Evolutionary conservation across 2,888 invertebrate species (phyloP).

Genomic region (Philopedon plagiatum): DNA sequence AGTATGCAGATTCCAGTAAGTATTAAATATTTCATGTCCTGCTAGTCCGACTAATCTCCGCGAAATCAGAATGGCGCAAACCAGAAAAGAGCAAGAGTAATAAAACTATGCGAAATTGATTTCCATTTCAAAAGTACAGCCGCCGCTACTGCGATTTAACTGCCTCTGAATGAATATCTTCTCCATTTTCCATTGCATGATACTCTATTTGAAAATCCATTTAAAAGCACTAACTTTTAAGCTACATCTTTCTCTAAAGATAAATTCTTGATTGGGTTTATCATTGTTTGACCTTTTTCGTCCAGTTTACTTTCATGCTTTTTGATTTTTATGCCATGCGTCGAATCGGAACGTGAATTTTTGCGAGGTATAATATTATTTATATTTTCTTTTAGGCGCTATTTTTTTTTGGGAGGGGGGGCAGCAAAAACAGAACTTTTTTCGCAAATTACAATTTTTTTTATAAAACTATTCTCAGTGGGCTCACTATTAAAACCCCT

Average conservation of each 20-base stretch:
- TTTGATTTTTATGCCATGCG: too few relatives aligned
- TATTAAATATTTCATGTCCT: not conserved
- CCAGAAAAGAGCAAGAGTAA: conserved; percentile 21
- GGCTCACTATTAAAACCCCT: too few relatives aligned
- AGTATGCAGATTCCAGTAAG: too few relatives aligned
- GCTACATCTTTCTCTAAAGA: not conserved
- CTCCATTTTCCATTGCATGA: conserved; percentile 25
- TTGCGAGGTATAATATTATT: too few relatives aligned
- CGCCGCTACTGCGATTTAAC: conserved; percentile 16
- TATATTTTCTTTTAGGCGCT: too few relatives aligned
- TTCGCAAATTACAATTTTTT: too few relatives aligned
- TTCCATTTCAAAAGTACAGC: conserved; percentile 35
- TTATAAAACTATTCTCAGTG: too few relatives aligned
- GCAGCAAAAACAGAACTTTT: too few relatives aligned
- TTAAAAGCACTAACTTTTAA: conserved; percentile 12
- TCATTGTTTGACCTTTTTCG: too few relatives aligned
- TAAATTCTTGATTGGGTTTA: conserved; percentile 20
- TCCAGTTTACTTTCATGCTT: too few relatives aligned
- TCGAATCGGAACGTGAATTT: too few relatives aligned
- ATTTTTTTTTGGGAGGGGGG: too few relatives aligned
- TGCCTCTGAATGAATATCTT: conserved; percentile 36
- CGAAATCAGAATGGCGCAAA: conserved; percentile 13
- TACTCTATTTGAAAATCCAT: conserved; percentile 19
- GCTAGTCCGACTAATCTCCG: conserved; percentile 12
- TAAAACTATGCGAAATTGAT: conserved; percentile 37